Evolutionary conservation across 1,140 invertebrate genomes (phyloP), one percentile per base, ranked within the genome.

Genomic region (Cryptotermes secundus): DNA sequence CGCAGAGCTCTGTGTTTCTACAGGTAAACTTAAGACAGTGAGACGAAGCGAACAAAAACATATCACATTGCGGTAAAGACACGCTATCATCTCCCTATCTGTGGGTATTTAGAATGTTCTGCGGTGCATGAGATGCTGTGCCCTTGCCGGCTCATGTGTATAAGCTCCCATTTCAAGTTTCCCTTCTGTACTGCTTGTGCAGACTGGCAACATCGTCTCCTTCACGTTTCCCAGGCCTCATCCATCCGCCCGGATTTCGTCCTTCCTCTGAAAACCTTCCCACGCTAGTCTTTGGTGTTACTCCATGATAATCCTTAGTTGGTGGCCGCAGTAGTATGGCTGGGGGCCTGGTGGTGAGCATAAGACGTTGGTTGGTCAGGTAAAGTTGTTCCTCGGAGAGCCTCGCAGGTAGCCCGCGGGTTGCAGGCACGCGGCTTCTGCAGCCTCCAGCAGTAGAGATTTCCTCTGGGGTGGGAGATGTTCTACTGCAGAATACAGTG

Each of bases 181-280:
- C 53, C 53, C 53, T 59, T 59, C 53, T 59, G n/a, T 59, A n/a
- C 53, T 59, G 12, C 53, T 26, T 16, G 59, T 26, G n/a, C 59
- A 72, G 59, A 16, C 59, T 72, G 59, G 59, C 59, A 72, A 72
- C 59, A 72, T 72, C 59, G 59, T n/a, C 59, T 72, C 59, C 26
- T 72, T 31, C 59, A 72, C 59, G 59, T 72, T 72, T 72, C 59
- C 59, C 59, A 72, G 59, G 59, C 59, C 31, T n/a, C 59, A 31
- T 72, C 59, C 59, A 72, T 72, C 59, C 59, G 59, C 9, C 59
- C 0, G 59, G 59, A 26, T 72, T 72, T 72, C 59, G 59, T 72
- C 59, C 59, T 72, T 72, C 59, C 59, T 72, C n/a, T 72, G 59
- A 72, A 72, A 72, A 72, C 59, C 59, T 72, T 72, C 59, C 59